Evolutionary conservation across 2,113 vertebrate genomes (phyloP), one percentile per base, ranked within the genome.

Genomic region (Centrocercus urophasianus): DNA sequence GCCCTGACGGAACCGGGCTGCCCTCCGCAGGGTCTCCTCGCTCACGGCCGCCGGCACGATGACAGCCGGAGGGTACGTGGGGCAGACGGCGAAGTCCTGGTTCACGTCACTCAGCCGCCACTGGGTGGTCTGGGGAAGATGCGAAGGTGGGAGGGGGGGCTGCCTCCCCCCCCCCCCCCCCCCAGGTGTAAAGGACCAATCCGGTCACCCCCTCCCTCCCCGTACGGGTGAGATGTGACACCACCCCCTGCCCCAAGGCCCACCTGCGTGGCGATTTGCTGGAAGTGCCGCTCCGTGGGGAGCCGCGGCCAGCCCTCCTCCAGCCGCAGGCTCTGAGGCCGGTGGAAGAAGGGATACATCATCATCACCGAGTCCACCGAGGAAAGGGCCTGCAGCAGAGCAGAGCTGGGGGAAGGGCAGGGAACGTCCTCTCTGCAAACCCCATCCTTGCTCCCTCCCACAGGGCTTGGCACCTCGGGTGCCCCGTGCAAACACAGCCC

Each of bases 341-440:
- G 98, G 97, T 98, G 96, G 97, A 99, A 99, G 97, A 99, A 99
- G 5, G 98, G 99, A 95, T 98, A 99, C 97, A 97, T 98, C 90
- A 98, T 97, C 43, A 97, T 97, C 94, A 98, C 98, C 1, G 93
- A 94, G 80, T 99, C 98, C 98, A 99, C 93, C 21, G 98, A 98
- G 66, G 98, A 99, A 74, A 99, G 98, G 6, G 98, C 98, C 98
- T 99, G 89, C 30, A 80, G 93, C 21, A 30, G 80, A 93, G 32
- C 10, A 10, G 14, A 13, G 81, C 43, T 11, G 76, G 59, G 78
- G 60, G 61, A 42, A 5, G 45, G 47, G 47, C 36, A 38, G 61
- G 42, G 21, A 80, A 61, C 0, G 54, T 65, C 50, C 66, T 50
- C 43, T 36, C 54, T 81, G 54, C 71, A 38, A 42, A 59, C 48